These are phyloP conservation scores for Dione juno DNA, from an alignment of 2,888 invertebrate species.

Conservation along the genomic window DNA sequence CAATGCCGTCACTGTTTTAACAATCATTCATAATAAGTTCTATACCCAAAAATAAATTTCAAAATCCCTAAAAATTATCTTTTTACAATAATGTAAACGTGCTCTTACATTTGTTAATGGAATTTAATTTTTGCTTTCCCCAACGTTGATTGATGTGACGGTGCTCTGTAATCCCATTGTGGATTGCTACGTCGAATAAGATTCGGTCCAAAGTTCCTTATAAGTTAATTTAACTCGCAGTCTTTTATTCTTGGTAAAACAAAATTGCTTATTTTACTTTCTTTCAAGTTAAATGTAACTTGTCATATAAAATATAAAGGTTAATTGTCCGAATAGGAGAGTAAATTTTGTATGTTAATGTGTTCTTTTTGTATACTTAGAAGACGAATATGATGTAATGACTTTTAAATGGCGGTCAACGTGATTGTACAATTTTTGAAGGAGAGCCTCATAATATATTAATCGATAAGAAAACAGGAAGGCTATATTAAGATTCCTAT, in stretches of 20 bases:
- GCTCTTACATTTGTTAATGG: slow-evolving; percentile 43
- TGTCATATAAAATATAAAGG: slow-evolving; percentile 35
- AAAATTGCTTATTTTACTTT: slow-evolving; percentile 44
- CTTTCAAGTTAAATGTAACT: slow-evolving; percentile 36
- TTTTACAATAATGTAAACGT: slow-evolving; percentile 35
- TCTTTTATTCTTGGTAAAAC: slow-evolving; percentile 41
- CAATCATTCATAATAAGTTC: neutral
- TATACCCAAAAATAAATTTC: neutral
- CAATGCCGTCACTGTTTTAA: too few relatives aligned
- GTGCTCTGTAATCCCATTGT: slow-evolving; percentile 46
- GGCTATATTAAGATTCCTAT: too few relatives aligned
- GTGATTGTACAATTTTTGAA: too few relatives aligned
- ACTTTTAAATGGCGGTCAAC: too few relatives aligned
- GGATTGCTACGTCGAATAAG: slow-evolving; percentile 42
- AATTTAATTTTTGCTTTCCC: slow-evolving; percentile 47
- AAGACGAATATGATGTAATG: too few relatives aligned
- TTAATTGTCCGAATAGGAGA: slow-evolving; percentile 16
- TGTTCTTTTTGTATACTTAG: neutral
- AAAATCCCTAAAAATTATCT: neutral
- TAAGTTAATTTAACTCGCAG: slow-evolving; percentile 46
- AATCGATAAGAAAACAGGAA: too few relatives aligned
- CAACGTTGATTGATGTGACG: slow-evolving; percentile 47
- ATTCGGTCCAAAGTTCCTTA: slow-evolving; percentile 44
- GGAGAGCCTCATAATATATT: too few relatives aligned
- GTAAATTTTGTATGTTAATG: neutral